Percentiles rank a stretch among this genome's conserved stretches.
Conservation (phyloP, 2,113 vertebrate genomes). For the Anhinga rufa region DNA sequence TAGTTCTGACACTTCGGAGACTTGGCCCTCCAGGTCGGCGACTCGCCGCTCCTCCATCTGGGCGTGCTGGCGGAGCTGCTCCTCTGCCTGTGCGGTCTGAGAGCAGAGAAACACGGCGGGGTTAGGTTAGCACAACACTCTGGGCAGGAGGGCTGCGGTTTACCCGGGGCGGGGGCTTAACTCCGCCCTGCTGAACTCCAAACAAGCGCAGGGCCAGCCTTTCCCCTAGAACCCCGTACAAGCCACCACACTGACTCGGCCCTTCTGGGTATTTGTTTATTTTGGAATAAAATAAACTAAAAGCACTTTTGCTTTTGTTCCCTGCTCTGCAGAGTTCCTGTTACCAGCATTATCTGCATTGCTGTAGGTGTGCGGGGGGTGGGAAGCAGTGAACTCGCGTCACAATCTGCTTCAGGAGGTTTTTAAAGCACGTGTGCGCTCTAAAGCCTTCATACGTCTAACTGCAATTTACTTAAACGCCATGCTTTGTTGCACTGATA, state of each 20-base stretch:
- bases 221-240: accelerated
- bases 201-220: accelerated
- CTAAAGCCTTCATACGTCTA: background rate
- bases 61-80: constrained; percentile 77
- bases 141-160: no score
- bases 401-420: background rate
- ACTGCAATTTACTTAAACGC: background rate
- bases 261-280: background rate
- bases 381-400: background rate
- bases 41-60: constrained; percentile 83
- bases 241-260: background rate
- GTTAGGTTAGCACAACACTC: background rate
- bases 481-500: background rate
- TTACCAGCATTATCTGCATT: no score
- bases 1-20: constrained; percentile 85
- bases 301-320: background rate
- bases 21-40: constrained; percentile 82
- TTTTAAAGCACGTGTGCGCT: accelerated
- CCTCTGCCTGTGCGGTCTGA: constrained; percentile 79
- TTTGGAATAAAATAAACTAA: background rate
- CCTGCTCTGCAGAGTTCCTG: background rate
- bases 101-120: background rate
- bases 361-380: background rate
- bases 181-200: background rate
- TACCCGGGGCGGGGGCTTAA: background rate